Evolutionary conservation across 2,113 vertebrate genomes (phyloP).

Genomic region (Pica pica): DNA sequence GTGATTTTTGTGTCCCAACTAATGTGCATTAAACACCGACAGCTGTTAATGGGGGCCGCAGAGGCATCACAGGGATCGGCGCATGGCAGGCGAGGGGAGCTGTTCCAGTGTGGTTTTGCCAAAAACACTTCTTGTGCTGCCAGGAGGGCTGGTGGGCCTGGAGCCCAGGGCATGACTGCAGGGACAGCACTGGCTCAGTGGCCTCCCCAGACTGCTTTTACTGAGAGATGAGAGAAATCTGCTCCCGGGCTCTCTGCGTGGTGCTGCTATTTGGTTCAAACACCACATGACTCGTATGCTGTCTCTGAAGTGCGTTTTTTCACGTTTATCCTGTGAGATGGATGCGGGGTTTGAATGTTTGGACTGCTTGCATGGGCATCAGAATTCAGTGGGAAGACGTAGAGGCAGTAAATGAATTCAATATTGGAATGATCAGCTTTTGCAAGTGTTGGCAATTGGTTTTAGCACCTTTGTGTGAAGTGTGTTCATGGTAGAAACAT

Average conservation of each 20-base stretch:
- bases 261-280: slow-evolving; percentile 18
- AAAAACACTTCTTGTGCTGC: neutral
- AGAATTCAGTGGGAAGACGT: neutral
- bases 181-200: neutral
- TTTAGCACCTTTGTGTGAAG: neutral
- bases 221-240: neutral
- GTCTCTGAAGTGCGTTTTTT: neutral
- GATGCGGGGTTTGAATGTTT: neutral
- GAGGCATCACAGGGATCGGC: accelerated
- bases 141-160: neutral
- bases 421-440: neutral
- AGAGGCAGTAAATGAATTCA: neutral
- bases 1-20: neutral
- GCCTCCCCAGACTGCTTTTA: neutral
- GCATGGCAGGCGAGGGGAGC: neutral
- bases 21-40: neutral
- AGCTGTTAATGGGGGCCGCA: neutral
- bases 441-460: neutral
- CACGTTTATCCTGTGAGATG: neutral
- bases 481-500: neutral
- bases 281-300: neutral
- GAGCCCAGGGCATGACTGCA: neutral
- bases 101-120: neutral
- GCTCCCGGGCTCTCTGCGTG: neutral
- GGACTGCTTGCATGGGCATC: neutral